phyloP scores from a whole-genome alignment of 2,888 invertebrate species.

The Sphecodes monilicornis region DNA sequence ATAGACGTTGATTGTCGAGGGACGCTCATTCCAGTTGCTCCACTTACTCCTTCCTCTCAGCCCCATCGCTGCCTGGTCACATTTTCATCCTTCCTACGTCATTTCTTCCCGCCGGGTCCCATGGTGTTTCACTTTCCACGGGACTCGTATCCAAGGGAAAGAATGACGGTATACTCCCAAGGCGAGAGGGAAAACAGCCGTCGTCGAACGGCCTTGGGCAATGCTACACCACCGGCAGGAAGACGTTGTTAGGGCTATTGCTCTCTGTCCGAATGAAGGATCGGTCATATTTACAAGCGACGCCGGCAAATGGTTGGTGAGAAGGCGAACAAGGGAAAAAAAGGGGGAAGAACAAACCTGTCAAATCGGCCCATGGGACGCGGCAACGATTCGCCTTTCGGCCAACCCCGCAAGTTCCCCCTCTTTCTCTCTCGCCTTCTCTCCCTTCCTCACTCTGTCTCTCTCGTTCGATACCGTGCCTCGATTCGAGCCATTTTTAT shows the following conservation, averaged over 20 bases:
- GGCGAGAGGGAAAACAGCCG: constrained; percentile 64
- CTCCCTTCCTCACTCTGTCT: neutral
- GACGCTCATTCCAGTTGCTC: constrained; percentile 60
- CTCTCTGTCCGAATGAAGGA: constrained; percentile 81
- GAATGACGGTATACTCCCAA: constrained; percentile 61
- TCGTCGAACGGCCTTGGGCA: constrained; percentile 63
- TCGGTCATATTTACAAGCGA: constrained; percentile 82
- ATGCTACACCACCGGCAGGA: constrained; percentile 62
- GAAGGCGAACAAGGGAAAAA: constrained; percentile 32
- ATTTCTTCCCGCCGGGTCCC: constrained; percentile 39
- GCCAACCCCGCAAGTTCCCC: neutral
- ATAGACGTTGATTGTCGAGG: constrained; percentile 80
- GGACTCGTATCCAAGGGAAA: constrained; percentile 43
- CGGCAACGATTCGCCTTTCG: constrained; percentile 61
- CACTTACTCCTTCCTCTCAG: constrained; percentile 7
- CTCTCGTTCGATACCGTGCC: constrained; percentile 41
- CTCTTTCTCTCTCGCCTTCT: neutral
- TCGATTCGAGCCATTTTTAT: constrained; percentile 73
- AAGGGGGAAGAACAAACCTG: constrained; percentile 58
- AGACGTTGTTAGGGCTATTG: constrained; percentile 82
- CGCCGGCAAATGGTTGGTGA: constrained; percentile 74
- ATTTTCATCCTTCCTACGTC: constrained; percentile 33
- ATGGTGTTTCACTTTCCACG: constrained; percentile 32
- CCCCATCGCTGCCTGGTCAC: constrained; percentile 10
- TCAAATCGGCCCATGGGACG: constrained; percentile 72